A percentile compares a stretch with the other conserved stretches of the same genome.
Conservation (phyloP, 2,113 vertebrate species). For the Scomber japonicus region DNA sequence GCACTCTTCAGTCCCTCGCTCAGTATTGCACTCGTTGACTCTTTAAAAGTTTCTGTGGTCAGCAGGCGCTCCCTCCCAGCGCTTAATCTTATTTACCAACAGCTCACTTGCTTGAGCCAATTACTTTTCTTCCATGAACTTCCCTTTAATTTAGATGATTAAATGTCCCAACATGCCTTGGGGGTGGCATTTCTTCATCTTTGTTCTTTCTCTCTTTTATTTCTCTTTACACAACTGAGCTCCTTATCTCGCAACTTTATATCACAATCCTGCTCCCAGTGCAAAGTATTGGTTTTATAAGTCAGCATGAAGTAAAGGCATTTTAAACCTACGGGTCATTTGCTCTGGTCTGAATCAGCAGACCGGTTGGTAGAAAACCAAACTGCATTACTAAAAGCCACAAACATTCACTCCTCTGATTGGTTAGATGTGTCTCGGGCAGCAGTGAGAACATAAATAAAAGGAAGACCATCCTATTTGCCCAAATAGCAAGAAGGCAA, state of each 20-base stretch:
- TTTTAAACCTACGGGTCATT: too few species aligned
- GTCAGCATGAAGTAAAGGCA: background rate
- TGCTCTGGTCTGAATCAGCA: too few species aligned
- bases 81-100: conserved; percentile 5
- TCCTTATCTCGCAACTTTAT: background rate
- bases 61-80: background rate
- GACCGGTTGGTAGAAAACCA: too few species aligned
- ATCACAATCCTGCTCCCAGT: background rate
- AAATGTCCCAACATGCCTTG: background rate
- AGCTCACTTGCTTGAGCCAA: background rate
- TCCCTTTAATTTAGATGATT: background rate
- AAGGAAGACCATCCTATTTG: too few species aligned
- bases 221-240: background rate
- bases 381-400: too few species aligned
- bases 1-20: background rate
- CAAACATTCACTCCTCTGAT: too few species aligned
- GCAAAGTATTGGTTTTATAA: background rate
- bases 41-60: conserved; percentile 6
- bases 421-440: too few species aligned
- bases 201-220: background rate
- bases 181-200: background rate
- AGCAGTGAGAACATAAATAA: too few species aligned
- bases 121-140: background rate
- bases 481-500: too few species aligned
- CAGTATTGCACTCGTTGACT: background rate